phyloP scores from a whole-genome alignment of 2,113 vertebrate genomes.

The Halcyon senegalensis region DNA sequence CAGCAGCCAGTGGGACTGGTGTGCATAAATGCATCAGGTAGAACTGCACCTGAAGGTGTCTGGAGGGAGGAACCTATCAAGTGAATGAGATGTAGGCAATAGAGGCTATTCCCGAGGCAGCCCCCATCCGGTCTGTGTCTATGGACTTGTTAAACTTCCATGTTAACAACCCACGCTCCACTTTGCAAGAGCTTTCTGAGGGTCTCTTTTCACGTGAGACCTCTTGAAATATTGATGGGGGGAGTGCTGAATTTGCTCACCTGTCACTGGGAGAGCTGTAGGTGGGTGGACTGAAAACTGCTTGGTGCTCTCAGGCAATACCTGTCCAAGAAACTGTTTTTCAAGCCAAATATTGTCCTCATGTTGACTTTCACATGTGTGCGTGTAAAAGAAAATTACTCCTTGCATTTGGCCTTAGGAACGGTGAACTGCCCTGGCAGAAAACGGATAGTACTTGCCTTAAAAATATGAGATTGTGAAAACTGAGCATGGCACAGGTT shows the following conservation, averaged over 20 bases:
- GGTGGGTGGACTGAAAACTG: neutral
- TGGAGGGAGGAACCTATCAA: accelerated
- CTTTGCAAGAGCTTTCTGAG: neutral
- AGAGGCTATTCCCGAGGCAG: neutral
- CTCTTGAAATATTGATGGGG: neutral
- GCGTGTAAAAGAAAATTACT: neutral
- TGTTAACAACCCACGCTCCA: neutral
- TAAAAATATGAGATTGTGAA: neutral
- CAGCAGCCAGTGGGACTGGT: neutral
- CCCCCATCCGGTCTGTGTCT: neutral
- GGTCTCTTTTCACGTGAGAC: neutral
- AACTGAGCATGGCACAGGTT: neutral
- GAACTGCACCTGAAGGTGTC: neutral
- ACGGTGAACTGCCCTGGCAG: neutral
- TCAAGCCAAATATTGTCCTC: neutral
- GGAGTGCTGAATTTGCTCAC: slow-evolving; percentile 11
- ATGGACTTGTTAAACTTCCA: neutral
- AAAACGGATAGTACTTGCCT: neutral
- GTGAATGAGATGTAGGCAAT: neutral
- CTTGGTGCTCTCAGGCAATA: neutral
- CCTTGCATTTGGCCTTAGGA: neutral
- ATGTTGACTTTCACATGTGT: neutral
- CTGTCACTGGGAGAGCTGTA: slow-evolving; percentile 4
- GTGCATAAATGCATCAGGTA: neutral
- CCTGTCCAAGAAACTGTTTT: neutral